These are phyloP conservation scores for Drosophila quadrilineata DNA, from an alignment of 1,140 invertebrate species.

Conservation along the genomic window DNA sequence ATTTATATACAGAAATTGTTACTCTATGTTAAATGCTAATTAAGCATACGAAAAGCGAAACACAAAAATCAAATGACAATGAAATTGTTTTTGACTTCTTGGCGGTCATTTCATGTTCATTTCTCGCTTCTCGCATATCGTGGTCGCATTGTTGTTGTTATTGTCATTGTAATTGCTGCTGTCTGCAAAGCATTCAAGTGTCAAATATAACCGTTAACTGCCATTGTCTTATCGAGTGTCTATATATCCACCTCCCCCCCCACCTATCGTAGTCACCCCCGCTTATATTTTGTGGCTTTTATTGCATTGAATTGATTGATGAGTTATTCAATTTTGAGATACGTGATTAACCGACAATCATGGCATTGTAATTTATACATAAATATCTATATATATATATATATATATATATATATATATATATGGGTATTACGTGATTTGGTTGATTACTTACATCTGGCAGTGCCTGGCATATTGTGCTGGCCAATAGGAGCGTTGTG, in stretches of 20 bases:
- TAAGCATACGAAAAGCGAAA: constrained; percentile 55
- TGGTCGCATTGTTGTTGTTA: constrained; percentile 17
- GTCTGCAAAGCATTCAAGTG: constrained; percentile 21
- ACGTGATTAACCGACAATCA: constrained; percentile 33
- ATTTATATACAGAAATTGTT: constrained; percentile 73
- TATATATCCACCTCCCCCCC: no score
- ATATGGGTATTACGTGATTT: no score
- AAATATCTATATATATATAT: no score
- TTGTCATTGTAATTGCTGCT: constrained; percentile 26
- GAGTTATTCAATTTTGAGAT: constrained; percentile 44
- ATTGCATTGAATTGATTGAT: constrained; percentile 72
- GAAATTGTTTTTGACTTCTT: constrained; percentile 58
- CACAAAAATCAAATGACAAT: constrained; percentile 51
- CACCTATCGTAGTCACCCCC: constrained; percentile 23
- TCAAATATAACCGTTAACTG: constrained; percentile 53
- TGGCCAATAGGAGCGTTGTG: constrained; percentile 65
- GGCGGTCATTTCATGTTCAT: constrained; percentile 47
- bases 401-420: no score
- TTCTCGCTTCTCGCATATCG: no score
- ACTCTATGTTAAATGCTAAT: constrained; percentile 75
- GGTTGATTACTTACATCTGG: constrained; percentile 80
- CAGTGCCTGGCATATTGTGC: constrained; percentile 74
- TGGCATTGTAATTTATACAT: constrained; percentile 1
- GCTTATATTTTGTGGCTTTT: constrained; percentile 34
- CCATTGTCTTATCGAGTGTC: constrained; percentile 47